A percentile compares a stretch with the other conserved stretches of the same genome.
These are phyloP conservation scores for Hyposoter dolosus DNA, from an alignment of 2,888 invertebrate genomes.

Conservation along the genomic window DNA sequence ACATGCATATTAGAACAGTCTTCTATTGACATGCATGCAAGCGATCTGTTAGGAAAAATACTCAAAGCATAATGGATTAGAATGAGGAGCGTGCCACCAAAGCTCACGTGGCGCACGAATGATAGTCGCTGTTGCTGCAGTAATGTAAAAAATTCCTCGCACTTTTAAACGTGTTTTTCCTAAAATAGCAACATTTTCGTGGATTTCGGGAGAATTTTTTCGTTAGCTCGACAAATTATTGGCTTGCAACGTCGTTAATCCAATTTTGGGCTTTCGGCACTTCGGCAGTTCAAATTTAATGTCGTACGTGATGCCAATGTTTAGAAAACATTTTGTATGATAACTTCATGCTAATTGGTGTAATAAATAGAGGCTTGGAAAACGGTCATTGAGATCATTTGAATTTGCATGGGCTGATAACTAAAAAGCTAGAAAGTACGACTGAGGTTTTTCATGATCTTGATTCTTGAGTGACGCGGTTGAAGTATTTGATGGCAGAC, in stretches of 20 bases:
- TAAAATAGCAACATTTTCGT: background rate
- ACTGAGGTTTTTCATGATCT: background rate
- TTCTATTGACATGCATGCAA: conserved; percentile 26
- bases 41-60: conserved; percentile 6
- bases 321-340: background rate
- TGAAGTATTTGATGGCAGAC: conserved; percentile 61
- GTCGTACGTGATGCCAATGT: background rate
- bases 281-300: background rate
- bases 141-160: background rate
- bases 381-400: background rate
- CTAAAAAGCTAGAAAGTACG: background rate
- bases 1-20: background rate
- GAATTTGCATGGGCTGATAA: background rate
- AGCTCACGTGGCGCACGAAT: conserved; percentile 45
- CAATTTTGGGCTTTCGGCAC: background rate
- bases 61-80: conserved; percentile 32
- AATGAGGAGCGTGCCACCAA: conserved; percentile 28
- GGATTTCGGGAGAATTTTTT: too few species aligned
- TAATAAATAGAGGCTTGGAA: background rate
- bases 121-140: background rate
- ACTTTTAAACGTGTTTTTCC: background rate
- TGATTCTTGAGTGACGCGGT: background rate
- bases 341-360: background rate
- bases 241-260: too few species aligned
- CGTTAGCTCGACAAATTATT: too few species aligned